A percentile compares a stretch with the other conserved stretches of the same genome.
Conservation (phyloP, 2,888 invertebrate genomes). For the Eledone cirrhosa region DNA sequence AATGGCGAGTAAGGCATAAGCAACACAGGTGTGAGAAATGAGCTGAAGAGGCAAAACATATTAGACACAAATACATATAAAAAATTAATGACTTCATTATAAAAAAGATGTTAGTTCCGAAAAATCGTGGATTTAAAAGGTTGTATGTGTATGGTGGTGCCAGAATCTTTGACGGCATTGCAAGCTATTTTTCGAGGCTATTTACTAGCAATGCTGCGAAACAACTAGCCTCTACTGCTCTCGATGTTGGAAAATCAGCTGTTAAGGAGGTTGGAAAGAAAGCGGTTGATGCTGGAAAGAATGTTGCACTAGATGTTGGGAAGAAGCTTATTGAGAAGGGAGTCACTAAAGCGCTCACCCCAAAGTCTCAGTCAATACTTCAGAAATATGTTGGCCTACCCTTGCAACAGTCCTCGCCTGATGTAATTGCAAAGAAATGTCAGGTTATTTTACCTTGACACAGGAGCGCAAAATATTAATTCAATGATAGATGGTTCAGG, state of each 20-base stretch:
- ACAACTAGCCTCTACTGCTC: slow-evolving; percentile 28
- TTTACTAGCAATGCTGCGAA: slow-evolving; percentile 31
- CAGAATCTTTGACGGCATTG: slow-evolving; percentile 32
- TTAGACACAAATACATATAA: no score
- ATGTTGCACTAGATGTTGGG: slow-evolving; percentile 30
- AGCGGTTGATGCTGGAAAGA: slow-evolving; percentile 32
- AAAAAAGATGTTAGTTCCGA: slow-evolving; percentile 33
- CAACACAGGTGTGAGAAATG: no score
- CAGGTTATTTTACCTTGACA: no score
- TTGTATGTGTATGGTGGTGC: slow-evolving; percentile 34
- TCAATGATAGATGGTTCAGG: no score
- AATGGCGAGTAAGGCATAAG: no score
- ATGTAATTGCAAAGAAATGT: no score
- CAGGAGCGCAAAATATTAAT: no score
- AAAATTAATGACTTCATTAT: not conserved
- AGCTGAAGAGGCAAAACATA: no score
- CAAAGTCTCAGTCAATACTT: slow-evolving; percentile 29
- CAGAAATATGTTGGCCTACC: slow-evolving; percentile 28
- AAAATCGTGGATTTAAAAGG: slow-evolving; percentile 35
- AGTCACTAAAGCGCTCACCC: slow-evolving; percentile 29
- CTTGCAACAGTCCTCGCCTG: not conserved
- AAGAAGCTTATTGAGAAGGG: slow-evolving; percentile 32
- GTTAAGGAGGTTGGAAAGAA: slow-evolving; percentile 32
- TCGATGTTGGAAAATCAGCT: slow-evolving; percentile 30
- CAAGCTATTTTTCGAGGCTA: slow-evolving; percentile 24